Evolutionary conservation across 2,113 vertebrate genomes (phyloP), one percentile per base, ranked within the genome.

Genomic region (Nanorana parkeri): DNA sequence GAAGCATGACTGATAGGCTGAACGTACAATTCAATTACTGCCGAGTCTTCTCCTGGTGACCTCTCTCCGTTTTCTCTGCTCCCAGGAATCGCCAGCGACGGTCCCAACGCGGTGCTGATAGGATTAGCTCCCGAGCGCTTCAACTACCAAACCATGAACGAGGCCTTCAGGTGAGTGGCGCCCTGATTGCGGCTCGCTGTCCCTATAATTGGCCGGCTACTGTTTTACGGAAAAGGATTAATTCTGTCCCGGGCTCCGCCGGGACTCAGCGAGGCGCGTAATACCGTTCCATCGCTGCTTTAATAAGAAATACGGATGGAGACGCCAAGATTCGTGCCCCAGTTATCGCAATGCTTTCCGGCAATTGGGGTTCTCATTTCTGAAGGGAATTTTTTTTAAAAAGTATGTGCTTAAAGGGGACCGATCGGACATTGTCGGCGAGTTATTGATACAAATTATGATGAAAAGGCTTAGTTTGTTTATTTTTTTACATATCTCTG

Each of bases 41-140:
- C 60, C 5, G 80, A 21, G 51, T 36, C 80, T 74, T 66, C 10
- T 36, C 21, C 16, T 15, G 15, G 36, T 83, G 80, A 83, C 80
- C 51, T 17, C 51, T 17, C 6, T 58, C 0, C 67, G 78, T 85
- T n/a, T n/a, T 84, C 83, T 77, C 17, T 0, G 67, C 87, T 88
- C 78, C 6, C 85, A 99, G 98, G 96, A 78, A 90, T 99, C 23
- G 91, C 94, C 83, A 97, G 94, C 0, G 89, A 87, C 0, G 90
- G 96, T 36, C 98, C 98, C 28, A 97, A 97, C 4, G 96, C 97
- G 1, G 97, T 99, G 24, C 95, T 99, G 68, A 75, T 99, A 6
- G 98, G 97, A 81, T 90, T 99, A 84, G 95, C 97, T 83, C 97
- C 98, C 4, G 93, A 96, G 65, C 95, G 95, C 84, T 99, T 99